Conservation (phyloP, 2,888 invertebrate species). For the Campoplex capitator region DNA sequence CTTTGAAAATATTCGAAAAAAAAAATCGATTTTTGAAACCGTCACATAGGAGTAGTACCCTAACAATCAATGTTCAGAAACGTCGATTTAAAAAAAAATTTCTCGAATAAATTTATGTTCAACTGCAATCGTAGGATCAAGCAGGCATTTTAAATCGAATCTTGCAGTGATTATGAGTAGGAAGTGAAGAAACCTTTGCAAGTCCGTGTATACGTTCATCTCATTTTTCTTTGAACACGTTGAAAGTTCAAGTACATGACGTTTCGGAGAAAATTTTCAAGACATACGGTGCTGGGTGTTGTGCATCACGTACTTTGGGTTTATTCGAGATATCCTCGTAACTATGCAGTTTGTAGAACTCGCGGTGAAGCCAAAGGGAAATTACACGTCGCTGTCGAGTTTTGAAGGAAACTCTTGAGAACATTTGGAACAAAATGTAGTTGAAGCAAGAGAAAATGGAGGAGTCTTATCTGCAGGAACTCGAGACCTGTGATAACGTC, state of each 20-base stretch:
- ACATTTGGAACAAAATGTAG: conserved; percentile 15
- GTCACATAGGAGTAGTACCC: no score
- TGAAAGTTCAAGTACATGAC: not conserved
- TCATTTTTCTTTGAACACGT: not conserved
- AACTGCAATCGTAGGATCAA: no score
- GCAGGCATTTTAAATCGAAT: no score
- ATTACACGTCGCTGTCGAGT: conserved; percentile 29
- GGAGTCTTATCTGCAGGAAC: conserved; percentile 39
- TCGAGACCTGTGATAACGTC: conserved; percentile 22
- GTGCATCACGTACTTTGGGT: conserved; percentile 4
- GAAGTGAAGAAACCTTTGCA: not conserved
- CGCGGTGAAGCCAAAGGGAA: conserved; percentile 18
- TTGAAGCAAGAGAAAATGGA: conserved; percentile 6
- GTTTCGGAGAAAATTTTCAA: conserved; percentile 18
- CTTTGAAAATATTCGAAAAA: no score
- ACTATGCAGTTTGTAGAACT: conserved; percentile 17
- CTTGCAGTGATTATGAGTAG: not conserved
- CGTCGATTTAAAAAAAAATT: no score
- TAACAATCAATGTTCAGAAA: no score
- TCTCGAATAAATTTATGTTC: no score
- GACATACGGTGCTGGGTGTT: not conserved
- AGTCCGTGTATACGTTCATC: not conserved
- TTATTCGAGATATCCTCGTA: not conserved
- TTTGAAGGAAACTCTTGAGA: conserved; percentile 13
- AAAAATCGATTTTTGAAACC: no score